Evolutionary conservation across 1,140 invertebrate genomes (phyloP).

Genomic region (Drosophila aff.): DNA sequence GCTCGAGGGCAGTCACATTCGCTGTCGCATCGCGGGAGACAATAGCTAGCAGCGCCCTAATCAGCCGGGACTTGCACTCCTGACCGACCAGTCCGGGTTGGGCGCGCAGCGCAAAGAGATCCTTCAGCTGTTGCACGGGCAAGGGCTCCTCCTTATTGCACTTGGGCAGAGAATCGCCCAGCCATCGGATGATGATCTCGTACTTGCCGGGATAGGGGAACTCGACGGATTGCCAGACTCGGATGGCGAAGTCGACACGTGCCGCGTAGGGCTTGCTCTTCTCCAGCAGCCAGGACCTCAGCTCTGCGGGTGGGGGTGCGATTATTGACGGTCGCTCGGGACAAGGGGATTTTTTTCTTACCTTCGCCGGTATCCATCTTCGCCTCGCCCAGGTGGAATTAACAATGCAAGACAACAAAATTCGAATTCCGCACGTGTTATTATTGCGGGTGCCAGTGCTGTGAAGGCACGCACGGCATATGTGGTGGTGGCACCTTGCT

Average conservation of each 20-base stretch:
- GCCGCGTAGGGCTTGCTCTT: constrained; percentile 44
- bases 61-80: constrained; percentile 39
- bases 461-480: not conserved
- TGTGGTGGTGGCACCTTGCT: not conserved
- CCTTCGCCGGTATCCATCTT: constrained; percentile 70
- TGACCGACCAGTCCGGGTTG: constrained; percentile 66
- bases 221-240: constrained; percentile 77
- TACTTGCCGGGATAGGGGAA: constrained; percentile 74
- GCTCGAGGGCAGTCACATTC: constrained; percentile 3
- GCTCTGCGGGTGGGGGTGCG: constrained; percentile 41
- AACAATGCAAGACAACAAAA: constrained; percentile 24
- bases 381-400: constrained; percentile 1
- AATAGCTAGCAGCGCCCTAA: constrained; percentile 22
- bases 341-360: not conserved
- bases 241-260: constrained; percentile 73
- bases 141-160: not conserved
- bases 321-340: not conserved
- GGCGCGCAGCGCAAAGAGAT: constrained; percentile 56
- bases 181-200: constrained; percentile 71
- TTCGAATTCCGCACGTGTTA: constrained; percentile 61
- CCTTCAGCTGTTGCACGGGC: constrained; percentile 46
- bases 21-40: not conserved
- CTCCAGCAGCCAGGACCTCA: constrained; percentile 64
- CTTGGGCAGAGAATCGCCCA: constrained; percentile 22
- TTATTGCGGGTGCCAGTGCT: not conserved